These are phyloP conservation scores for Myocastor coypus DNA, from an alignment of 2,113 vertebrate species.

Conservation along the genomic window DNA sequence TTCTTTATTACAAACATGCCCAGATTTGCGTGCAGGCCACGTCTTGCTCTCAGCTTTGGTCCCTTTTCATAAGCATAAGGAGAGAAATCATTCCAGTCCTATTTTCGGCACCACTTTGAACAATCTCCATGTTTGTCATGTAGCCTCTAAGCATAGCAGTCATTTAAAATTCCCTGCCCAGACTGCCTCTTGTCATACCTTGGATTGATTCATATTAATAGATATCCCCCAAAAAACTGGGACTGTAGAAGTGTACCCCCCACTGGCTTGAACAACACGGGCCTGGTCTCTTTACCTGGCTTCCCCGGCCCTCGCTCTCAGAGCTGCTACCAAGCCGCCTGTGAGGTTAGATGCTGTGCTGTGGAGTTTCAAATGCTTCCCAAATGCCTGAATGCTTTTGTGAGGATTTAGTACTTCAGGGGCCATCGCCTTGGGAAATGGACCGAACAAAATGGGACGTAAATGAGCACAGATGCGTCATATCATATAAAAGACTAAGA, in stretches of 20 bases:
- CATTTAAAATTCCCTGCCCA: constrained; percentile 27
- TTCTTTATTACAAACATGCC: not conserved
- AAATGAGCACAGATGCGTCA: not conserved
- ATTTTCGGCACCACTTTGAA: not conserved
- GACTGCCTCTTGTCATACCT: not conserved
- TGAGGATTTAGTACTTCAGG: not conserved
- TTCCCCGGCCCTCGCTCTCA: not conserved
- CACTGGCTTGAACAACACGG: not conserved
- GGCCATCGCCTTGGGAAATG: constrained; percentile 3
- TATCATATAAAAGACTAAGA: not conserved
- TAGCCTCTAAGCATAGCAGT: not conserved
- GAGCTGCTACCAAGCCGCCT: not conserved
- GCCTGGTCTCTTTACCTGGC: not conserved
- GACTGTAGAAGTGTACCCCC: not conserved
- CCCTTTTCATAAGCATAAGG: not conserved
- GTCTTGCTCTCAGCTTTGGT: not conserved
- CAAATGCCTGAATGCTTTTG: constrained; percentile 5
- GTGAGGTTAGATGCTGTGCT: not conserved
- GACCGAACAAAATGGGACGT: constrained; percentile 1
- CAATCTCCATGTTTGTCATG: not conserved
- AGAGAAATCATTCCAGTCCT: not conserved
- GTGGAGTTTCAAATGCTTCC: constrained; percentile 17
- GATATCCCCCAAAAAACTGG: not conserved
- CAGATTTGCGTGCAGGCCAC: fast-evolving
- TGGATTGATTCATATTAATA: not conserved